Percentiles rank a stretch among this genome's conserved stretches.
These are phyloP conservation scores for Otus sunia DNA, from an alignment of 2,113 vertebrate species.

Conservation along the genomic window DNA sequence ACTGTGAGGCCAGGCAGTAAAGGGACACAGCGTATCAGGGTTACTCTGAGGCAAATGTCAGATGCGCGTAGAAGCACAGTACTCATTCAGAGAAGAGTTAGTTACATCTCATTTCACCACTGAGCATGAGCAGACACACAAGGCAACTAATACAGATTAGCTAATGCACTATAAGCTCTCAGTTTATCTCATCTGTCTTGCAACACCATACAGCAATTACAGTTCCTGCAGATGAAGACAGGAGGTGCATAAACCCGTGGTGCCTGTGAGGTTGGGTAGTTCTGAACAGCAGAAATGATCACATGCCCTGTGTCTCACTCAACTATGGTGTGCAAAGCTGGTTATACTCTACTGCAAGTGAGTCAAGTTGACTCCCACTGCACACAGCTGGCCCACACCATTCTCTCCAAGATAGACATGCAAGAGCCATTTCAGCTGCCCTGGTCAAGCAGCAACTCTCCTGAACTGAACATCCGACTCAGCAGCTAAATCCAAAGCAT, in stretches of 20 bases:
- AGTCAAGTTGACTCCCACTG: background rate
- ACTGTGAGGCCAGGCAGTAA: background rate
- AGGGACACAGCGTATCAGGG: background rate
- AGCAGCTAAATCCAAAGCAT: background rate
- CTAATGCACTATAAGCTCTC: background rate
- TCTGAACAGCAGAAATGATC: background rate
- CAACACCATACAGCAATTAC: background rate
- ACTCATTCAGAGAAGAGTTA: background rate
- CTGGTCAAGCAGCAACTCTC: background rate
- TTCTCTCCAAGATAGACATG: background rate
- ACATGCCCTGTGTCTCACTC: background rate
- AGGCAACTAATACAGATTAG: background rate
- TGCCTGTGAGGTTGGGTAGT: background rate
- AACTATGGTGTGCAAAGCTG: background rate
- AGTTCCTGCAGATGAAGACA: background rate
- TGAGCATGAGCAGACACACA: background rate
- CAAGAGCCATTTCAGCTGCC: background rate
- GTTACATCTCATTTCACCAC: background rate
- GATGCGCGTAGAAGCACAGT: background rate
- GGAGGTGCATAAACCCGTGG: background rate
- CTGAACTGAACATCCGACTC: background rate
- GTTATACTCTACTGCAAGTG: fast-evolving
- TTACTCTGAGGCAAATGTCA: background rate
- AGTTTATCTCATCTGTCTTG: background rate
- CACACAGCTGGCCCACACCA: background rate